A percentile compares a stretch with the other conserved stretches of the same genome.
Conservation (phyloP, 2,888 invertebrate species). For the Hofmannophila pseudospretella region DNA sequence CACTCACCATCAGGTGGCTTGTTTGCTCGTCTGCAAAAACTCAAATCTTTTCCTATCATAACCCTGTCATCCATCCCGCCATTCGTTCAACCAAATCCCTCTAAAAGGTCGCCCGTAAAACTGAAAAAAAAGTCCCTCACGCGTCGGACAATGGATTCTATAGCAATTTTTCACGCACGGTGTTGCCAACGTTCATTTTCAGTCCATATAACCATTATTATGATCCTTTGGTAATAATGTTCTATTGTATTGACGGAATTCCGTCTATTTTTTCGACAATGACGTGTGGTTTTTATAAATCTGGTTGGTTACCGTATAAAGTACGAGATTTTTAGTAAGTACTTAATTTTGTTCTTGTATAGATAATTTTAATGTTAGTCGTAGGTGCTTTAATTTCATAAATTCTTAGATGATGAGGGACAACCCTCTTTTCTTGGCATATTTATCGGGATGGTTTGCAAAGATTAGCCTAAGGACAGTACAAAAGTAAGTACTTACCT, state of each 20-base stretch:
- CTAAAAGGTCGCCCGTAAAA: slow-evolving; percentile 11
- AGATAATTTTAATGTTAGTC: too few relatives aligned
- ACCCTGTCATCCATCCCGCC: slow-evolving; percentile 8
- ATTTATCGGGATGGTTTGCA: too few relatives aligned
- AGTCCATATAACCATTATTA: slow-evolving; percentile 14
- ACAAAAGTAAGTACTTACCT: too few relatives aligned
- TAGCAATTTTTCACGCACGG: slow-evolving; percentile 16
- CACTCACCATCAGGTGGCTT: too few relatives aligned
- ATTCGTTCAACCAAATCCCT: slow-evolving; percentile 8
- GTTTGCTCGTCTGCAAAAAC: too few relatives aligned
- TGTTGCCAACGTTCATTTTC: slow-evolving; percentile 13
- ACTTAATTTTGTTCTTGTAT: too few relatives aligned
- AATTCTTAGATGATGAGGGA: too few relatives aligned
- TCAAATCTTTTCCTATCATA: slow-evolving; percentile 12
- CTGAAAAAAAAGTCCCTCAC: slow-evolving; percentile 9
- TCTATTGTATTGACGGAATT: slow-evolving; percentile 11
- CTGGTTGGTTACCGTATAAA: too few relatives aligned
- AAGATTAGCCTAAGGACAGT: too few relatives aligned
- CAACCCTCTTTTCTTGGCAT: too few relatives aligned
- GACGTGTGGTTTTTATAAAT: slow-evolving; percentile 3
- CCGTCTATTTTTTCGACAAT: slow-evolving; percentile 7
- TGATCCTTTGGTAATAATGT: slow-evolving; percentile 9
- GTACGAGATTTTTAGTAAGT: too few relatives aligned
- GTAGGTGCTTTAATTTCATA: too few relatives aligned
- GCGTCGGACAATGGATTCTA: slow-evolving; percentile 14